These are phyloP conservation scores for Meriones psammophilus DNA, from an alignment of 2,797 vertebrate genomes.

Conservation along the genomic window DNA sequence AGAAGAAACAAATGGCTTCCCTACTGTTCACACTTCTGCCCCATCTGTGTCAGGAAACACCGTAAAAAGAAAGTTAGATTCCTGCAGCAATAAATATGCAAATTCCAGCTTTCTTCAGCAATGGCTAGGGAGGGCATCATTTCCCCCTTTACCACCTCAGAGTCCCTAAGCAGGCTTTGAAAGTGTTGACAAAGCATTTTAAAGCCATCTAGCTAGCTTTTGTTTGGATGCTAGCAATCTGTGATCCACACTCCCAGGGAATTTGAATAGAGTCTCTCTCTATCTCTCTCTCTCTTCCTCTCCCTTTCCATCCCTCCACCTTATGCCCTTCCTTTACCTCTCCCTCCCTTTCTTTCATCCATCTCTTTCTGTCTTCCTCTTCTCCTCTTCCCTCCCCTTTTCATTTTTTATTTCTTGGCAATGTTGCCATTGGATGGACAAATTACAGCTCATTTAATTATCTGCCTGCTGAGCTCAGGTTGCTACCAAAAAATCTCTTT, in stretches of 20 bases:
- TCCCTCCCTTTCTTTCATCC: background rate
- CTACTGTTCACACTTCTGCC: constrained; percentile 75
- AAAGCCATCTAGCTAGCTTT: constrained; percentile 61
- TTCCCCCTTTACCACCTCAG: constrained; percentile 22
- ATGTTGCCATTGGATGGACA: constrained; percentile 48
- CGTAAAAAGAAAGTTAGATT: constrained; percentile 64
- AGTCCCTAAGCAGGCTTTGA: constrained; percentile 66
- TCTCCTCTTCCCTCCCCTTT: no score
- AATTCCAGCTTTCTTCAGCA: constrained; percentile 60
- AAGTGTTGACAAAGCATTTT: constrained; percentile 71
- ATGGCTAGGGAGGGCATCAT: background rate
- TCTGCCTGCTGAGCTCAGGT: background rate
- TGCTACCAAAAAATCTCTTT: background rate
- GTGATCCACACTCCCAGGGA: constrained; percentile 59
- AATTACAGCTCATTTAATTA: constrained; percentile 62
- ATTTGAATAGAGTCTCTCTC: no score
- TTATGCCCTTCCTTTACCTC: rapidly evolving
- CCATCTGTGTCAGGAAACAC: constrained; percentile 71
- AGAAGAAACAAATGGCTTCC: constrained; percentile 70
- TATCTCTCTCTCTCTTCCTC: background rate
- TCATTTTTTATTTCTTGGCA: constrained; percentile 44
- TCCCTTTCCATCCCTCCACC: rapidly evolving
- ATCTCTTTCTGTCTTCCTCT: background rate
- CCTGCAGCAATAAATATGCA: constrained; percentile 75
- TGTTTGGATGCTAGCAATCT: constrained; percentile 47